Evolutionary conservation across 2,797 vertebrate genomes (phyloP), one percentile per base, ranked within the genome.

Genomic region (Coranthus polyacanthus): DNA sequence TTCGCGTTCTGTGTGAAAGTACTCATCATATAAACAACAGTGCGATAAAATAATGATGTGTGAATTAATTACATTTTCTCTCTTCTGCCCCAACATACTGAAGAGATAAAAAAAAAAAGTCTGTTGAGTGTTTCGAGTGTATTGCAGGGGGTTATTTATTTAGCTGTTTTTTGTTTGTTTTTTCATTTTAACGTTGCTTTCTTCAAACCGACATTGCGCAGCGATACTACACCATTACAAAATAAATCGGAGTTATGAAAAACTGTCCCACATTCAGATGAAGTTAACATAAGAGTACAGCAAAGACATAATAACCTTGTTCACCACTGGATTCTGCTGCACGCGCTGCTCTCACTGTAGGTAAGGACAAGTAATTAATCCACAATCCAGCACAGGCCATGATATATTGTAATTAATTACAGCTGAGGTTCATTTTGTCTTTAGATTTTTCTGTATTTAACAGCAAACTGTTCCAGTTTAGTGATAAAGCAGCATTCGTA

Each of bases 351-450:
- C 54, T 47, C 6, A 36, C 37, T 58, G 57, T 11, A 24, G 61
- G 50, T 55, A 56, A 29, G 20, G 12, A 66, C 37, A 20, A 18
- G 57, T 63, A 52, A 78, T 76, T 69, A 67, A 72, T 78, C 45
- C 51, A 34, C 39, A 44, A 72, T 36, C 18, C 52, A 55, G 62
- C 43, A 67, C 56, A 67, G 46, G 62, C 44, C 64, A 41, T 32
- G 43, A 32, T 64, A 32, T 41, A 16, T 46, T 49, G 6, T 74
- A 49, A 61, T 74, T 67, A 73, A 73, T 38, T 21, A 34, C 29
- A 58, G 68, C 47, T 43, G 38, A 49, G 26, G 13, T 45, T 55
- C 0, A 2, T 38, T 36, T 46, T 12, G 15, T 57, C 24, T 0
- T 58, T 68, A 53, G 12, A 17, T 58, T 59, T 32, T n/a, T 42